Evolutionary conservation across 2,888 invertebrate genomes (phyloP).

Genomic region (Drosophila sordidula): DNA sequence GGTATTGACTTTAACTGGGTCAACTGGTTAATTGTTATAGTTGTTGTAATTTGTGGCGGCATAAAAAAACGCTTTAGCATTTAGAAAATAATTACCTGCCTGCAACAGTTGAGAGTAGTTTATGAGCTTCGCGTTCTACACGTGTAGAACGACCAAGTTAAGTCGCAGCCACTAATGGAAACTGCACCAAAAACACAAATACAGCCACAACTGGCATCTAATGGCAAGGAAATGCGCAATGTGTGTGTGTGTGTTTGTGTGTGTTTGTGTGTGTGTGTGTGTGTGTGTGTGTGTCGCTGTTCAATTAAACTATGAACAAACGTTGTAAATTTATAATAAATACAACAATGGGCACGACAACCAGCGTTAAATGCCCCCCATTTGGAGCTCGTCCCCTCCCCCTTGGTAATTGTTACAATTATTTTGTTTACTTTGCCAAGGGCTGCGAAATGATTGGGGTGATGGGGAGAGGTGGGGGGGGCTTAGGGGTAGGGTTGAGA

Average conservation of each 20-base stretch:
- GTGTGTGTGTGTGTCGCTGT: constrained; percentile 12
- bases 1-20: constrained; percentile 17
- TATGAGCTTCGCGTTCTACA: constrained; percentile 47
- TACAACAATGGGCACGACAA: constrained; percentile 19
- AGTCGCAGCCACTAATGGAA: background rate
- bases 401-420: constrained; percentile 37
- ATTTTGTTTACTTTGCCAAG: constrained; percentile 47
- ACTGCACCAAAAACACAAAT: constrained; percentile 1
- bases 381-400: background rate
- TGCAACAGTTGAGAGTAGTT: constrained; percentile 30
- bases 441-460: background rate
- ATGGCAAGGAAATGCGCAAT: constrained; percentile 1
- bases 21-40: constrained; percentile 11
- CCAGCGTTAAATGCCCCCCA: constrained; percentile 4
- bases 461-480: background rate
- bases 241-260: background rate
- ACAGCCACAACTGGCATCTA: background rate
- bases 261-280: background rate
- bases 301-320: constrained; percentile 39
- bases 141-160: constrained; percentile 46
- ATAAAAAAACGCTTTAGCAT: background rate
- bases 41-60: background rate
- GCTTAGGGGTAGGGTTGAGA: background rate
- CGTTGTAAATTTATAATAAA: constrained; percentile 29
- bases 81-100: constrained; percentile 8